Percentiles rank a stretch among this genome's conserved stretches.
phyloP scores from a whole-genome alignment of 2,797 vertebrate species.

The Clarias fuscus region DNA sequence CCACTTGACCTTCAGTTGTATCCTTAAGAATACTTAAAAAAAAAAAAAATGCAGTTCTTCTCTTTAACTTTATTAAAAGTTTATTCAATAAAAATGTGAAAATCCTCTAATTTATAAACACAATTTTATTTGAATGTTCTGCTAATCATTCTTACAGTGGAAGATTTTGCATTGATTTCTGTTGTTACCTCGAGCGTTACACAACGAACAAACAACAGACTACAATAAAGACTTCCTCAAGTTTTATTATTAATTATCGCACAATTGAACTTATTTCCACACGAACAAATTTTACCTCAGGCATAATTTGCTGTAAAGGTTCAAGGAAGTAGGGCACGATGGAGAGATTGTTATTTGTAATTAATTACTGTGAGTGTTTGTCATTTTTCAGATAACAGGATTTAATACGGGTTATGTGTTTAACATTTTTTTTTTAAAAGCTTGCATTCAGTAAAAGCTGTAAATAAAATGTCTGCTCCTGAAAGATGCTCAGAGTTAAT shows the following conservation, averaged over 20 bases:
- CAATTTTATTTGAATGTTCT: background rate
- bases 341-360: constrained; percentile 62
- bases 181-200: background rate
- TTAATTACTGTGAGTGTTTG: constrained; percentile 65
- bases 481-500: constrained; percentile 62
- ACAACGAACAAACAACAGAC: background rate
- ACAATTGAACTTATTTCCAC: constrained; percentile 17
- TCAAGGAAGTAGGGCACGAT: constrained; percentile 60
- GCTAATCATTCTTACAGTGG: constrained; percentile 11
- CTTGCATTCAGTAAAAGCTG: constrained; percentile 26
- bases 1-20: constrained; percentile 4
- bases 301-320: constrained; percentile 59
- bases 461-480: constrained; percentile 61
- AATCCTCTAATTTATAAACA: background rate
- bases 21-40: constrained; percentile 3
- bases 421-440: background rate
- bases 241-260: constrained; percentile 18
- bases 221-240: constrained; percentile 2
- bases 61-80: background rate
- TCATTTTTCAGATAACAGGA: constrained; percentile 69
- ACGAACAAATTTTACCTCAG: constrained; percentile 56
- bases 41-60: background rate
- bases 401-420: constrained; percentile 64
- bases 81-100: background rate
- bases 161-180: constrained; percentile 26